Conservation (phyloP, 1,140 invertebrate genomes). For the Palaemon carinicauda region DNA sequence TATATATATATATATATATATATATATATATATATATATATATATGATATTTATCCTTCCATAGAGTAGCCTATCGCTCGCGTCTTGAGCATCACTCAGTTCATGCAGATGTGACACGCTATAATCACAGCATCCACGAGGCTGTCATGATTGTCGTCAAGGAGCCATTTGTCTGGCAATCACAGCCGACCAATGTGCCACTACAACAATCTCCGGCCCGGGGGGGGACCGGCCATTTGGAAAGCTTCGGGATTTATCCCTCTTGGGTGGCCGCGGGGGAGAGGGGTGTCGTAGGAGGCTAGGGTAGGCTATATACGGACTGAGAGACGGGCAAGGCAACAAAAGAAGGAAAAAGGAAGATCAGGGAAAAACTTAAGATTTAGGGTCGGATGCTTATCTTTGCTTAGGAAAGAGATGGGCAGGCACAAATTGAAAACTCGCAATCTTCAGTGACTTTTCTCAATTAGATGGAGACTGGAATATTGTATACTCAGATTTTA, state of each 20-base stretch:
- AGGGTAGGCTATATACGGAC: background rate
- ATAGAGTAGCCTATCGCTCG: background rate
- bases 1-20: too few species aligned
- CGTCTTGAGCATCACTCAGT: background rate
- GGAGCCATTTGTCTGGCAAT: slow-evolving; percentile 3
- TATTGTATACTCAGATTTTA: too few species aligned
- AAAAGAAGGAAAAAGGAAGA: background rate
- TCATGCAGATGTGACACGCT: slow-evolving; percentile 2
- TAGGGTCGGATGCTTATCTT: background rate
- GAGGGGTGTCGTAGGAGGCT: background rate
- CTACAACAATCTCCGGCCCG: background rate
- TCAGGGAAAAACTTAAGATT: background rate
- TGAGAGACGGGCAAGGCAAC: background rate
- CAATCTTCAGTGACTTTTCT: too few species aligned
- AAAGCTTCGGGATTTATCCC: background rate
- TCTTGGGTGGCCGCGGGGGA: background rate
- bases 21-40: too few species aligned
- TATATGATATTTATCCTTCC: too few species aligned
- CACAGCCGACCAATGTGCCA: background rate
- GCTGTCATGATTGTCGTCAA: background rate
- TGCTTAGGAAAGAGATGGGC: too few species aligned
- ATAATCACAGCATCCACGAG: background rate
- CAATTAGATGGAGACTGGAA: too few species aligned
- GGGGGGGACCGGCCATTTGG: background rate
- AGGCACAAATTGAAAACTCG: too few species aligned